Evolutionary conservation across 2,113 vertebrate species (phyloP).

Genomic region (Paradoxurus hermaphroditus): DNA sequence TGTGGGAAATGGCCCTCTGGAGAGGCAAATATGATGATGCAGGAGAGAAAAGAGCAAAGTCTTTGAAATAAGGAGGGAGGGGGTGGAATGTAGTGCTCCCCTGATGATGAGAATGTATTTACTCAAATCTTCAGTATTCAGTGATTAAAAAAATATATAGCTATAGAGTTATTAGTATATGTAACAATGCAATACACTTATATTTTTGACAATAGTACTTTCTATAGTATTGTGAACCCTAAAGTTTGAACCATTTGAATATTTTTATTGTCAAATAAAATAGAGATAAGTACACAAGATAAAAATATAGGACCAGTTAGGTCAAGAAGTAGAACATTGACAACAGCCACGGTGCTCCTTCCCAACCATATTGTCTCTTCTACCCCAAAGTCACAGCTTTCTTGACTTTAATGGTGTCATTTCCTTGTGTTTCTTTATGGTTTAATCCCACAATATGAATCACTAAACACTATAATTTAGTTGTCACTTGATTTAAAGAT

Average conservation of each 20-base stretch:
- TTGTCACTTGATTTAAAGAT: background rate
- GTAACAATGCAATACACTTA: background rate
- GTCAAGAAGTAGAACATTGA: background rate
- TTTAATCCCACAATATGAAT: background rate
- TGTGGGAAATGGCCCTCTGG: background rate
- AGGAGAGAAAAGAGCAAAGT: background rate
- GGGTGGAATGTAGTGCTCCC: background rate
- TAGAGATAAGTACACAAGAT: background rate
- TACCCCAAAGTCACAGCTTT: background rate
- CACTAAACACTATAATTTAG: background rate
- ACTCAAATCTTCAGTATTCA: background rate
- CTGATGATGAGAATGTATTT: background rate
- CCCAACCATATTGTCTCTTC: background rate
- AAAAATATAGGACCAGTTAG: background rate
- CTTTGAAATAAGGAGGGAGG: background rate
- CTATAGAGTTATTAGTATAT: background rate
- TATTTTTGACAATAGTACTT: background rate
- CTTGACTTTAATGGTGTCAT: background rate
- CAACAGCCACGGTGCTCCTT: background rate
- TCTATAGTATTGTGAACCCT: background rate
- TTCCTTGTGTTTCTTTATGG: background rate
- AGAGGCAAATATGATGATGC: background rate
- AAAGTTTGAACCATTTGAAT: background rate
- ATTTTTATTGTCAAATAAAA: background rate
- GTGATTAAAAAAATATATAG: background rate